Base-by-base conservation (phyloP, 2,888 invertebrate species). In the Thecocarcelia acutangulata region DNA sequence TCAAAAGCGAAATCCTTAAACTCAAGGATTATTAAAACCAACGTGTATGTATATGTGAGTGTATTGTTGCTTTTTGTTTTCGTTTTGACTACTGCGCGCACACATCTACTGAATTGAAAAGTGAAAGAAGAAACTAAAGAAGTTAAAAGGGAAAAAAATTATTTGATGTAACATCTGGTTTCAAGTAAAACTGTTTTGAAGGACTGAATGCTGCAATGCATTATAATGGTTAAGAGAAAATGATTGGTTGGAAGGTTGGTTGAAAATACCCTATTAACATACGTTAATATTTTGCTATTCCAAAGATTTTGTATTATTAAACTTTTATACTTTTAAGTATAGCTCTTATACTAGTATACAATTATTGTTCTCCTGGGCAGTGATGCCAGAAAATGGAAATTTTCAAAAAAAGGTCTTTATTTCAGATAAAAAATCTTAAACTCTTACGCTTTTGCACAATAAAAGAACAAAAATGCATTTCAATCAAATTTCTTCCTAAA, bases 11-110 rank as follows among this genome's bases (percentile, higher is more conserved):
- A 52, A 61, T 78, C 69, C 64, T 78, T 68, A 58, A 37, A 54
- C 54, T 46, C 66, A 82, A 69, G 74, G 50, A 82, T 70, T 77
- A 48, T 48, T 69, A 37, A 66, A 48, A 56, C 15, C 21, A 8
- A 15, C 28, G 9, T 63, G 21, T 63, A 19, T 63, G 21, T 63
- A 19, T 50, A 4, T 40, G 50, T 46, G 50, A 0, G 28, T 61
- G n/a, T 50, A 19, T 8, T 63, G 59, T 15, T 52, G 50, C 28
- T 15, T 42, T 56, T 59, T 44, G 13, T 44, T 46, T 40, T 37
- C 40, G 63, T 63, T 15, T 8, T 46, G 48, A n/a, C n/a, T n/a
- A n/a, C n/a, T 54, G 54, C 54, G 76, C 48, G 13, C 6, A 24
- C 50, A 21, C 50, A 13, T 21, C 17, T 15, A 33, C 1, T 4